Conservation (phyloP, 2,113 vertebrate genomes). For the Ictidomys tridecemlineatus region DNA sequence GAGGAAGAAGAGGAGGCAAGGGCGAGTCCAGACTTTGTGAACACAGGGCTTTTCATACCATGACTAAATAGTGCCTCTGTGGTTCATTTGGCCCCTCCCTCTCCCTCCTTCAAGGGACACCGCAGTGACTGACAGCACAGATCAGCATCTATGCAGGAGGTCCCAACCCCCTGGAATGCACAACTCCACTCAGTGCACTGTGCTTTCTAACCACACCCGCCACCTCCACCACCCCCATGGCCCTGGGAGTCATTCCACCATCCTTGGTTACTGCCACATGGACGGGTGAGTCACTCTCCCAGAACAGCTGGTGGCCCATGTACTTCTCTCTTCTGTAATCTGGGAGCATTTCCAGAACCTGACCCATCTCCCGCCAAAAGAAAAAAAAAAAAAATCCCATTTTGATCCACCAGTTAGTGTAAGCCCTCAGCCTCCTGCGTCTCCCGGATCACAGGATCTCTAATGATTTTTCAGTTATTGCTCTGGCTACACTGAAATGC, state of each 20-base stretch:
- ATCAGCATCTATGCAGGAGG: slow-evolving; percentile 63
- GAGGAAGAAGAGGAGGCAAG: neutral
- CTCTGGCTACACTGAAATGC: neutral
- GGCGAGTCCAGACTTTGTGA: neutral
- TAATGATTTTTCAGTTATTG: neutral
- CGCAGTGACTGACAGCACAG: slow-evolving; percentile 42
- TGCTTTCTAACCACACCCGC: neutral
- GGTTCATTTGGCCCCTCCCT: neutral
- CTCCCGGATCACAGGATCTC: neutral
- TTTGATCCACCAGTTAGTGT: neutral
- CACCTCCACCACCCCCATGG: neutral
- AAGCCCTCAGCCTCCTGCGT: neutral
- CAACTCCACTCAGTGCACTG: neutral
- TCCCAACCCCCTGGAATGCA: slow-evolving; percentile 63
- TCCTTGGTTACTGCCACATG: slow-evolving; percentile 59
- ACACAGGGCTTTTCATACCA: neutral
- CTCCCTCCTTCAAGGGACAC: neutral
- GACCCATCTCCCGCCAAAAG: neutral
- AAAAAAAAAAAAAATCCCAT: neutral
- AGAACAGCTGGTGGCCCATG: slow-evolving; percentile 67
- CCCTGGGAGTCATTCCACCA: neutral
- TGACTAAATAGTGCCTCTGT: slow-evolving; percentile 49
- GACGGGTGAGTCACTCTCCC: slow-evolving; percentile 70
- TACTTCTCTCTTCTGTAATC: slow-evolving; percentile 17
- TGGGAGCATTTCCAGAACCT: slow-evolving; percentile 48